Evolutionary conservation across 2,888 invertebrate species (phyloP), one percentile per base, ranked within the genome.

Genomic region (Xylota segnis): DNA sequence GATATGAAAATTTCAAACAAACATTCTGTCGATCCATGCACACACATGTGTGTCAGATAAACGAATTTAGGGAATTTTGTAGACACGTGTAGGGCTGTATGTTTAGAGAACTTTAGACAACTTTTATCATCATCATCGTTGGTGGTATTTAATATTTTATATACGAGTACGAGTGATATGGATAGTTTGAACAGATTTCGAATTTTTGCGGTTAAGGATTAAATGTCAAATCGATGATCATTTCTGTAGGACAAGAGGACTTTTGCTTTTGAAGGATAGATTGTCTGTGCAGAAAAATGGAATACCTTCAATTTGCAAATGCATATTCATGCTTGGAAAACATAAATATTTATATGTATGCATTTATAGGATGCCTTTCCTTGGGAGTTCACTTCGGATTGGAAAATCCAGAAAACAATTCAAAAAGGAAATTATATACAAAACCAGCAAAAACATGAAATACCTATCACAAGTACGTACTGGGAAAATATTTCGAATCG

Each of bases 1-100:
- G 43, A 43, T 27, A 61, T 43, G 23, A 61, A 61, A 61, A 61
- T 43, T 29, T 61, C 14, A 43, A 29, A 61, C 40, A 61, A 61
- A 43, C 27, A 43, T 43, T 61, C 3, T 43, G 61, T 10, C 43
- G 23, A 14, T 27, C 14, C 14, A 40, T 12, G 37, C 61, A 61
- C 23, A n/a, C 59, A n/a, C 40, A 43, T 43, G 43, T 43, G 43
- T 43, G 43, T 6, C 16, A 50, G 10, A 7, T 2, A 50, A 50
- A 23, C 12, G 23, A 50, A 50, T 12, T 50, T 50, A 23, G 7
- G 50, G 14, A 9, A 50, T 23, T 23, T 50, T 50, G 10, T 3
- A 23, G 50, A 50, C 50, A 50, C 50, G 50, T 50, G 50, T 50
- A 23, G 23, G 50, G 23, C 12, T n/a, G n/a, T 23, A 50, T 50